Percentiles rank a stretch among this genome's conserved stretches.
Evolutionary conservation across 1,140 invertebrate genomes (phyloP).

Genomic region (Anastatus disparis): DNA sequence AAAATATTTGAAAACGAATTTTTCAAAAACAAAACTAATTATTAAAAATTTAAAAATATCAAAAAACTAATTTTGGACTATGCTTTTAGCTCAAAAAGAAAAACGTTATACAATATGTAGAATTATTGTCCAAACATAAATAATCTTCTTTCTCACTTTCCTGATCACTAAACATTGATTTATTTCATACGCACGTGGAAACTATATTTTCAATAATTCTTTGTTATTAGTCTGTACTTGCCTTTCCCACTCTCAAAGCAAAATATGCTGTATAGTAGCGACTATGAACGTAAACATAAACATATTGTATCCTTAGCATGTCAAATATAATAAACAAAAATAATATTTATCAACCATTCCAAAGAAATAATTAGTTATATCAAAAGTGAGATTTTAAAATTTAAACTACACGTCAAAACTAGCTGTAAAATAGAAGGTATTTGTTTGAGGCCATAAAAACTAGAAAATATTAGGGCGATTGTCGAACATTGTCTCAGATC

Average conservation of each 20-base stretch:
- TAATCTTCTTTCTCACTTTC: not conserved
- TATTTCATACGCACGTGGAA: not conserved
- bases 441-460: not conserved
- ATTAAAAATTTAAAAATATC: too few species aligned
- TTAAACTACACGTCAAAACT: not conserved
- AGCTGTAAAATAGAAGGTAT: not conserved
- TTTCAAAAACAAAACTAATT: too few species aligned
- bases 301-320: not conserved
- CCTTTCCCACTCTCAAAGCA: not conserved
- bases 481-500: not conserved
- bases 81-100: too few species aligned
- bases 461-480: not conserved
- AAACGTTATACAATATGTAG: not conserved
- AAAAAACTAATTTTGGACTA: too few species aligned
- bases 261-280: not conserved
- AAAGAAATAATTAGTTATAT: not conserved
- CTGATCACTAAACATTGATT: not conserved
- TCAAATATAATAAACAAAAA: too few species aligned
- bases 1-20: too few species aligned
- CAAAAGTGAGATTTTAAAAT: not conserved
- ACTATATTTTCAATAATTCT: not conserved
- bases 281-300: too few species aligned
- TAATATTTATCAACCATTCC: not conserved
- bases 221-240: not conserved
- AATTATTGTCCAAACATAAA: not conserved